Percentiles rank a stretch among this genome's conserved stretches.
These are phyloP conservation scores for Lepisosteus osseus DNA, from an alignment of 2,113 vertebrate genomes.

Conservation along the genomic window DNA sequence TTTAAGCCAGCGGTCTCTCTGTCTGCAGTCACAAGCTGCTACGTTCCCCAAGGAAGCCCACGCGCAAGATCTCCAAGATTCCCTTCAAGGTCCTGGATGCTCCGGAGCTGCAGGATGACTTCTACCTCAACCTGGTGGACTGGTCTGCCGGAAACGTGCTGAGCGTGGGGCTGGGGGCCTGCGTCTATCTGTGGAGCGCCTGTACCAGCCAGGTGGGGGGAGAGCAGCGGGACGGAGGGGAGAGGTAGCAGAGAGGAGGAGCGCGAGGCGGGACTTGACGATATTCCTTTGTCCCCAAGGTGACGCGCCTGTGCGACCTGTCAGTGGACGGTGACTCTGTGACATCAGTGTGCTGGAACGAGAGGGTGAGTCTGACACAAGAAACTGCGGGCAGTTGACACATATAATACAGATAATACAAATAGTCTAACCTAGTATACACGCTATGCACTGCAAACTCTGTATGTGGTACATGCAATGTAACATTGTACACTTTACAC, in stretches of 20 bases:
- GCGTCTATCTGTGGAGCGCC: constrained; percentile 56
- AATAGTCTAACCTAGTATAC: background rate
- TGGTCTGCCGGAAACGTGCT: constrained; percentile 55
- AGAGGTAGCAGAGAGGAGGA: background rate
- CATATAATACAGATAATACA: background rate
- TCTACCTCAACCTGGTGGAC: constrained; percentile 56
- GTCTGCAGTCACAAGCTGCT: constrained; percentile 47
- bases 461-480: no score
- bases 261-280: background rate
- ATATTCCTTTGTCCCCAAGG: constrained; percentile 27
- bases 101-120: constrained; percentile 55
- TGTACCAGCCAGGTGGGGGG: constrained; percentile 52
- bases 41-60: constrained; percentile 50
- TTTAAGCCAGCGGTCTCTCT: background rate
- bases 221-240: background rate
- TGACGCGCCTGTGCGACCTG: constrained; percentile 51
- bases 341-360: constrained; percentile 58
- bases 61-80: constrained; percentile 57
- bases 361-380: constrained; percentile 35
- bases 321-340: constrained; percentile 55
- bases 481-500: no score
- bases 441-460: background rate
- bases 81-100: constrained; percentile 55
- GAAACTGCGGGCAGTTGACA: background rate
- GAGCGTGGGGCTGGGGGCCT: constrained; percentile 52